These are phyloP conservation scores for Pantherophis guttatus DNA, from an alignment of 2,113 vertebrate genomes.

Conservation along the genomic window DNA sequence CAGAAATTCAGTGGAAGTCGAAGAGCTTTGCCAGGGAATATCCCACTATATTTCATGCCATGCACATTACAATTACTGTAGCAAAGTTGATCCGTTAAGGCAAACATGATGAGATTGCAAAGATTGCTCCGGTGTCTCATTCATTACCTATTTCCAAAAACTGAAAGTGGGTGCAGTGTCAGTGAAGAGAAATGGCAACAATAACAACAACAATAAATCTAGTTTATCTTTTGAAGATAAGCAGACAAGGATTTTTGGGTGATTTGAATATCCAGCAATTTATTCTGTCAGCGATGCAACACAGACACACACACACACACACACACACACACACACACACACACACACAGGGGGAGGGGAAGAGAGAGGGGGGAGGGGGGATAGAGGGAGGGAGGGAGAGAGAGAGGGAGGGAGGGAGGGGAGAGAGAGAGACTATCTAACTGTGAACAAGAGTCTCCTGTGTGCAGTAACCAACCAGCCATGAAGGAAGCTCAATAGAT, in stretches of 20 bases:
- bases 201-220: slow-evolving; percentile 23
- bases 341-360: too few relatives aligned
- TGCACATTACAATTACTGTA: slow-evolving; percentile 16
- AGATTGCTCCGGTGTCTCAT: slow-evolving; percentile 18
- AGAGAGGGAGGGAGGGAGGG: too few relatives aligned
- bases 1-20: not conserved
- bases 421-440: slow-evolving; percentile 52
- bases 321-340: slow-evolving; percentile 36
- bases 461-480: slow-evolving; percentile 67
- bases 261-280: slow-evolving; percentile 51
- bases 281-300: slow-evolving; percentile 47
- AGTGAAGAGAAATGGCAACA: not conserved
- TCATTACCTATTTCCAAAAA: slow-evolving; percentile 26
- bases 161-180: not conserved
- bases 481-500: slow-evolving; percentile 68
- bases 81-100: slow-evolving; percentile 2
- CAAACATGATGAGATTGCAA: slow-evolving; percentile 19
- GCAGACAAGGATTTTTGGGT: slow-evolving; percentile 33
- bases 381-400: too few relatives aligned
- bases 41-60: slow-evolving; percentile 21
- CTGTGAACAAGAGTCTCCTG: slow-evolving; percentile 64
- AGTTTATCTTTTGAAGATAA: slow-evolving; percentile 34
- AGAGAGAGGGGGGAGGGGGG: too few relatives aligned
- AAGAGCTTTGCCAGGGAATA: slow-evolving; percentile 1
- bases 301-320: slow-evolving; percentile 55